These are phyloP conservation scores for Chionodraco myersi DNA, from an alignment of 2,113 vertebrate genomes.

Conservation along the genomic window DNA sequence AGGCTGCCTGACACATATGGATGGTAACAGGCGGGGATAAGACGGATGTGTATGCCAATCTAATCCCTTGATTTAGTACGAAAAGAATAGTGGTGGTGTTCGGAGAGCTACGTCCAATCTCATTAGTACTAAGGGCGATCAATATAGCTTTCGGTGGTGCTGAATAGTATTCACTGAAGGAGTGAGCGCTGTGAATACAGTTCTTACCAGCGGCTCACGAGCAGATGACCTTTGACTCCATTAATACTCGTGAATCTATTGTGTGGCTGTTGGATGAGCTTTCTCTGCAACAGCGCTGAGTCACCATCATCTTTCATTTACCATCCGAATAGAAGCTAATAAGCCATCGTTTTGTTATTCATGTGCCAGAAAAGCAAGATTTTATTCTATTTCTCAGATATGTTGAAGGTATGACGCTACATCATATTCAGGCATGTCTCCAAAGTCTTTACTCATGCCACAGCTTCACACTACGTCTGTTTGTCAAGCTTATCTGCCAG, in stretches of 20 bases:
- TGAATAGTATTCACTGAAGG: constrained; percentile 46
- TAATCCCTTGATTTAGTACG: constrained; percentile 70
- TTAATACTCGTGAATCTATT: constrained; percentile 52
- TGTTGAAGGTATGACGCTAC: not conserved
- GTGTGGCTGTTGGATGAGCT: not conserved
- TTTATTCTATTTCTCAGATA: not conserved
- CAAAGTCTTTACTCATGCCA: not conserved
- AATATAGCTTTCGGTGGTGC: constrained; percentile 54
- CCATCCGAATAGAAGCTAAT: not conserved
- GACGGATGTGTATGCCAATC: constrained; percentile 56
- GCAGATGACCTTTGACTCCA: constrained; percentile 50
- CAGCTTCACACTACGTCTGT: constrained; percentile 3
- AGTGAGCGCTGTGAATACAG: constrained; percentile 38
- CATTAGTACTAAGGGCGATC: constrained; percentile 64
- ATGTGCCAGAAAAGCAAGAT: not conserved
- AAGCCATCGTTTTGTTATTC: no score
- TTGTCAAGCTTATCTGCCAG: constrained; percentile 24
- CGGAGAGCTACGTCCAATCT: constrained; percentile 61
- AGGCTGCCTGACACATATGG: constrained; percentile 42
- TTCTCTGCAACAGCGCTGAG: no score
- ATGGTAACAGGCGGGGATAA: constrained; percentile 53
- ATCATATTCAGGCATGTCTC: not conserved
- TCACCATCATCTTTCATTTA: not conserved
- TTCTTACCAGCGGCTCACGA: constrained; percentile 12
- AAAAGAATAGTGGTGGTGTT: constrained; percentile 54